These are phyloP conservation scores for Limnephilus auricula DNA, from an alignment of 2,888 invertebrate genomes.

Conservation along the genomic window DNA sequence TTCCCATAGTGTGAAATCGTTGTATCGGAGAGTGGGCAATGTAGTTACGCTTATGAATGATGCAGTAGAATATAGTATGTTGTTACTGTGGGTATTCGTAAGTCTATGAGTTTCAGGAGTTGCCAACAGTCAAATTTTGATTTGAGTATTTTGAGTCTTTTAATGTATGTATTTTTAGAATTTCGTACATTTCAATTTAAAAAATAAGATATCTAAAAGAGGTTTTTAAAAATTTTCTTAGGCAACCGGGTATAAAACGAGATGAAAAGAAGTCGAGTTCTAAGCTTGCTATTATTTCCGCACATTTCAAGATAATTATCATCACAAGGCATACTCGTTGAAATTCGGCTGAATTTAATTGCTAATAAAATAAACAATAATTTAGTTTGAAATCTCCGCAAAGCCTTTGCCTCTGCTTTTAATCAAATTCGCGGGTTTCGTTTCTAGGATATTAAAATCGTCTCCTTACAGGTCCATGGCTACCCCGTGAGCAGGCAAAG, in stretches of 20 bases:
- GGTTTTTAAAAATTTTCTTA: too few relatives aligned
- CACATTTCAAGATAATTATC: background rate
- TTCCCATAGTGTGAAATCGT: too few relatives aligned
- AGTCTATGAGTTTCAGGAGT: too few relatives aligned
- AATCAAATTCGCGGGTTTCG: slow-evolving; percentile 2
- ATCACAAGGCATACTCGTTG: background rate
- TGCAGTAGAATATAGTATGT: too few relatives aligned
- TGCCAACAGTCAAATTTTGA: too few relatives aligned
- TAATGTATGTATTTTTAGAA: too few relatives aligned
- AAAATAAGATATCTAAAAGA: too few relatives aligned
- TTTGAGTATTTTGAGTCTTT: too few relatives aligned
- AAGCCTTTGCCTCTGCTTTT: background rate
- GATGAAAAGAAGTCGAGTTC: background rate
- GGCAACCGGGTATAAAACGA: background rate
- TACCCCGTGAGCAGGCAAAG: slow-evolving; percentile 2
- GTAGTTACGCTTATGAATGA: too few relatives aligned
- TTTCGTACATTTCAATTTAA: too few relatives aligned
- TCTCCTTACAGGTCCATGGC: background rate
- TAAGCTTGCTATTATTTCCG: background rate
- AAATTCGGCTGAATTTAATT: background rate
- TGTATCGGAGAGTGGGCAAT: too few relatives aligned
- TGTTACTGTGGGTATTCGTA: too few relatives aligned
- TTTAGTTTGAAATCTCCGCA: background rate
- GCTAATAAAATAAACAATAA: background rate
- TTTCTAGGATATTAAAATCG: background rate